Percentiles rank a stretch among this genome's conserved stretches.
Evolutionary conservation across 2,113 vertebrate species (phyloP).

Genomic region (Lagopus leucura): DNA sequence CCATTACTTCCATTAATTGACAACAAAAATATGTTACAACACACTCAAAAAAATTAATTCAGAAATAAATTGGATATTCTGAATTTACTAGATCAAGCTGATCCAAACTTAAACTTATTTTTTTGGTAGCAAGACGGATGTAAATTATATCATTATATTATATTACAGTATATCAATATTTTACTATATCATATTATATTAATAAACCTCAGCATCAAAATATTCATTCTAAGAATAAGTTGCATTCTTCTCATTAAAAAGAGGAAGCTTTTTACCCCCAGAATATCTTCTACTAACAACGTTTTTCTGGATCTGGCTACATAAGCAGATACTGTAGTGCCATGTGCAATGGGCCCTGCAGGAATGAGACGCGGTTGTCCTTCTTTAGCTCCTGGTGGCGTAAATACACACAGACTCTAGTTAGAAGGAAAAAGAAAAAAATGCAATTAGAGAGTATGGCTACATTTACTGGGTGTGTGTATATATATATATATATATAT

Average conservation of each 20-base stretch:
- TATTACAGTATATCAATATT: no score
- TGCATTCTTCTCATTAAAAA: background rate
- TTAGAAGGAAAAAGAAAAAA: constrained; percentile 35
- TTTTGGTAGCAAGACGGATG: background rate
- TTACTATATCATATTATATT: background rate
- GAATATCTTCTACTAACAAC: constrained; percentile 93
- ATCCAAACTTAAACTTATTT: background rate
- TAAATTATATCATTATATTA: background rate
- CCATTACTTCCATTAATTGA: background rate
- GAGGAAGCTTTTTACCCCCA: constrained; percentile 83
- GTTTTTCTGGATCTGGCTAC: constrained; percentile 97
- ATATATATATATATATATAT: background rate
- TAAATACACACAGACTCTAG: constrained; percentile 96
- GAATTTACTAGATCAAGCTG: background rate
- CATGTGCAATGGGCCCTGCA: constrained; percentile 89
- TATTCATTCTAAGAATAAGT: background rate
- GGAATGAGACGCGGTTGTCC: constrained; percentile 90
- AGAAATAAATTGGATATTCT: background rate
- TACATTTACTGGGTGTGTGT: background rate
- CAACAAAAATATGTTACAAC: background rate
- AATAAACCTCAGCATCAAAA: background rate
- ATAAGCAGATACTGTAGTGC: constrained; percentile 93
- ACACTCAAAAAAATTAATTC: background rate
- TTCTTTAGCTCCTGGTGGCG: constrained; percentile 90
- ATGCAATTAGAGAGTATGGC: background rate